These are phyloP conservation scores for Capitulum mitella DNA, from an alignment of 2,888 invertebrate genomes.

Conservation along the genomic window DNA sequence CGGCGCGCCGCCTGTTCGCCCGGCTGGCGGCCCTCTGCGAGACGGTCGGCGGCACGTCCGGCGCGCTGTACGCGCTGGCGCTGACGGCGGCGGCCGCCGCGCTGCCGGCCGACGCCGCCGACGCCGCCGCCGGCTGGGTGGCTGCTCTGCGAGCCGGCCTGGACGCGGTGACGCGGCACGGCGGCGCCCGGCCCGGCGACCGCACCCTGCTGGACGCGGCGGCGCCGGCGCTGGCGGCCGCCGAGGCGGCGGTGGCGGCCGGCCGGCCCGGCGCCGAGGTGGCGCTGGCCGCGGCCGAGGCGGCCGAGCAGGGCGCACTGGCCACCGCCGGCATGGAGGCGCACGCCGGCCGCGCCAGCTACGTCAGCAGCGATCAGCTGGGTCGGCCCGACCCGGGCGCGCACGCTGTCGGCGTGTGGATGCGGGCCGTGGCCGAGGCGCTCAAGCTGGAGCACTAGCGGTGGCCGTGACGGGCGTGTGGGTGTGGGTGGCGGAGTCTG, in stretches of 20 bases:
- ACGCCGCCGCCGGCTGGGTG: slow-evolving; percentile 46
- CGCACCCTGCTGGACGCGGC: slow-evolving; percentile 63
- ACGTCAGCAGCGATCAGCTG: slow-evolving; percentile 50
- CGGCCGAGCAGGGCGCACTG: slow-evolving; percentile 42
- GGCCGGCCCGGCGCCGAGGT: slow-evolving; percentile 25
- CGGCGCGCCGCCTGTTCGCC: slow-evolving; percentile 37
- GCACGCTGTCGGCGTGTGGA: slow-evolving; percentile 42
- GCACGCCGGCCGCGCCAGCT: slow-evolving; percentile 63
- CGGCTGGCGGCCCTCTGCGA: slow-evolving; percentile 53
- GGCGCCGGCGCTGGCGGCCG: slow-evolving; percentile 46
- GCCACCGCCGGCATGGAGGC: slow-evolving; percentile 45
- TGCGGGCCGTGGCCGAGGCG: slow-evolving; percentile 29
- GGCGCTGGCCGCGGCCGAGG: slow-evolving; percentile 35
- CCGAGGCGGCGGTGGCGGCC: slow-evolving; percentile 28
- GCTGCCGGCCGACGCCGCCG: slow-evolving; percentile 13
- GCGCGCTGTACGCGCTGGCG: slow-evolving; percentile 68
- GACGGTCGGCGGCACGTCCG: slow-evolving; percentile 69
- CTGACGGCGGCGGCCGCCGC: slow-evolving; percentile 55
- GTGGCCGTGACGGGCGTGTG: no score
- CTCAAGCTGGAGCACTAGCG: neutral
- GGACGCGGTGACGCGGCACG: slow-evolving; percentile 58
- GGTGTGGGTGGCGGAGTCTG: no score
- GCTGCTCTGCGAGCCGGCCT: slow-evolving; percentile 52
- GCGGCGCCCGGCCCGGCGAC: slow-evolving; percentile 63
- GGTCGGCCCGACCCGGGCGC: slow-evolving; percentile 48